Evolutionary conservation across 1,140 invertebrate genomes (phyloP).

Genomic region (Callitettix versicolor): DNA sequence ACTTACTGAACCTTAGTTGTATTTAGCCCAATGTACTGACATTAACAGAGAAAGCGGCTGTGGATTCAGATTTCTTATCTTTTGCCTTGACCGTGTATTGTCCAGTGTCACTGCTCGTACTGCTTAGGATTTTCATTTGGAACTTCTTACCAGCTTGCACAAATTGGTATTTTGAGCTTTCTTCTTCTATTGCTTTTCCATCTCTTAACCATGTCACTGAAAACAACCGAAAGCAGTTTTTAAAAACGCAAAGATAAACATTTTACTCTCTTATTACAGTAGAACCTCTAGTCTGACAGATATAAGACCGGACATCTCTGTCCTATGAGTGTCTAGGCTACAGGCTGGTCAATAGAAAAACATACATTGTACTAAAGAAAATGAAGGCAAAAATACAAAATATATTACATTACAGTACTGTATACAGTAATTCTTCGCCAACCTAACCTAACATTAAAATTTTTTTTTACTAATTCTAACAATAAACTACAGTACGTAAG

Average conservation of each 20-base stretch:
- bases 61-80: constrained; percentile 69
- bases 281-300: background rate
- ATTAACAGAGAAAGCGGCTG: constrained; percentile 78
- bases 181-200: constrained; percentile 69
- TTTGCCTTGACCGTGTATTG: constrained; percentile 83
- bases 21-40: constrained; percentile 34
- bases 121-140: constrained; percentile 58
- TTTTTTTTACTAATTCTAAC: too few relatives aligned
- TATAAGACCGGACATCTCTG: too few relatives aligned
- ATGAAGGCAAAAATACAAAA: too few relatives aligned
- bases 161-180: constrained; percentile 66
- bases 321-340: too few relatives aligned
- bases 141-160: constrained; percentile 68
- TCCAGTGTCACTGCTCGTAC: constrained; percentile 69
- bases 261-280: background rate
- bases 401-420: too few relatives aligned
- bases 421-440: background rate
- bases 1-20: background rate
- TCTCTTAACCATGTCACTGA: constrained; percentile 79
- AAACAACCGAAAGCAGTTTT: constrained; percentile 20
- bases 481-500: too few relatives aligned
- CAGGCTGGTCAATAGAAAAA: background rate
- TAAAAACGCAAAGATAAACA: background rate
- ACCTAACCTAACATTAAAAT: background rate
- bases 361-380: background rate